Percentiles rank a stretch among this genome's conserved stretches.
Evolutionary conservation across 2,797 vertebrate species (phyloP).

Genomic region (Myoxocephalus aenaeus): DNA sequence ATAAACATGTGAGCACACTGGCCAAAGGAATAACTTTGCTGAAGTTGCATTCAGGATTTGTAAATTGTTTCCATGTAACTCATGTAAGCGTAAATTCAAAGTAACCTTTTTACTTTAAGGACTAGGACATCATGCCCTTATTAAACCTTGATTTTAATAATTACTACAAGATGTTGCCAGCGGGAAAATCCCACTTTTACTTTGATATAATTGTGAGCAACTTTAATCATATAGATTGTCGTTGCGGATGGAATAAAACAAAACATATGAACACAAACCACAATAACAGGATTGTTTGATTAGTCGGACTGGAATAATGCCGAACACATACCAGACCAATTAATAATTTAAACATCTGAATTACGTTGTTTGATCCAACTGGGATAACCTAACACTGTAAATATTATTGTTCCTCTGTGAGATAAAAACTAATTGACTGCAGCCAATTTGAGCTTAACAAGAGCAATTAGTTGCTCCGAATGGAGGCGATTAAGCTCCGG

Average conservation of each 20-base stretch:
- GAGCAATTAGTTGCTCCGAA: constrained; percentile 64
- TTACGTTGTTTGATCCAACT: constrained; percentile 39
- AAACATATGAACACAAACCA: neutral
- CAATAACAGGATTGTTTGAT: neutral
- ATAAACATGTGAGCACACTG: neutral
- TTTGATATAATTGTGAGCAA: fast-evolving
- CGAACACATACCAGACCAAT: constrained; percentile 25
- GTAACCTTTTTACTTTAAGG: neutral
- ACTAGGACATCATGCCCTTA: neutral
- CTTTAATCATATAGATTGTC: neutral
- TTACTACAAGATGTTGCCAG: neutral
- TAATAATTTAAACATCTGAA: constrained; percentile 1
- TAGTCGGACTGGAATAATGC: neutral
- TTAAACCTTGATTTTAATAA: neutral
- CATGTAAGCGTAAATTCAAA: neutral
- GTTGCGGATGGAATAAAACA: neutral
- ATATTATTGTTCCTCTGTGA: constrained; percentile 65
- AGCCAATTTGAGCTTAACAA: constrained; percentile 62
- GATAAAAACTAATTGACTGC: constrained; percentile 62
- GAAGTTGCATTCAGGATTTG: neutral
- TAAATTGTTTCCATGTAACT: neutral
- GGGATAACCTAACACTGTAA: constrained; percentile 47
- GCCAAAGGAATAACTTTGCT: neutral
- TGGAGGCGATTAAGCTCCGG: constrained; percentile 46
- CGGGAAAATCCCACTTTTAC: neutral